These are phyloP conservation scores for Rissa tridactyla DNA, from an alignment of 2,113 vertebrate species.

Conservation along the genomic window DNA sequence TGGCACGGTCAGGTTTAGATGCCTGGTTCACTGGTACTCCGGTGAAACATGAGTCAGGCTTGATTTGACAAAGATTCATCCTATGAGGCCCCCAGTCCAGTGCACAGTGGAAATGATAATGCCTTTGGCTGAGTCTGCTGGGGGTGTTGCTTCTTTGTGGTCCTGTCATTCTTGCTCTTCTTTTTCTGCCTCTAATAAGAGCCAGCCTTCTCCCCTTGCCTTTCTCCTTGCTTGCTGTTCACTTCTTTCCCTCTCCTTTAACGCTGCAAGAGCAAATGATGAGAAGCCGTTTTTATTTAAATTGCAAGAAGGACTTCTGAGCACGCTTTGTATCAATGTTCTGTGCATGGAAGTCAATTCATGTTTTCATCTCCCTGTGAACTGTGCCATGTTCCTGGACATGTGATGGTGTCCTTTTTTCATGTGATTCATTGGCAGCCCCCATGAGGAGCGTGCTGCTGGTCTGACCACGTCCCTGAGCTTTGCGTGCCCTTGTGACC, in stretches of 20 bases:
- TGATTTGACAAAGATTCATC: background rate
- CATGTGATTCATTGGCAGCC: background rate
- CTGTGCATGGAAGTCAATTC: background rate
- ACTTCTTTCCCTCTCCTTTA: background rate
- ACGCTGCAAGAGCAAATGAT: background rate
- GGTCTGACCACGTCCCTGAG: accelerated
- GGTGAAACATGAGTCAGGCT: background rate
- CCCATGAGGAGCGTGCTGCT: background rate
- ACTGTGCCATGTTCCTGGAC: background rate
- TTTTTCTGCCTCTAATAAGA: background rate
- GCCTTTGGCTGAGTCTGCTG: background rate
- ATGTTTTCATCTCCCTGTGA: background rate
- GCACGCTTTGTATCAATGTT: background rate
- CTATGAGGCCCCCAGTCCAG: accelerated
- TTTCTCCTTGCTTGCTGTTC: background rate
- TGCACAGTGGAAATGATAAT: background rate
- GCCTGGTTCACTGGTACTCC: background rate
- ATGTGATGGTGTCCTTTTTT: background rate
- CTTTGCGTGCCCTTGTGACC: background rate
- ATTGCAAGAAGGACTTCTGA: background rate
- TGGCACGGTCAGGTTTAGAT: background rate
- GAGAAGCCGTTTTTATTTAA: background rate
- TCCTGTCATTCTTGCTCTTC: background rate
- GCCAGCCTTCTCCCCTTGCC: background rate
- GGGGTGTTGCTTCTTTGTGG: background rate